Evolutionary conservation across 2,113 vertebrate genomes (phyloP).

Genomic region (Butorides virescens): DNA sequence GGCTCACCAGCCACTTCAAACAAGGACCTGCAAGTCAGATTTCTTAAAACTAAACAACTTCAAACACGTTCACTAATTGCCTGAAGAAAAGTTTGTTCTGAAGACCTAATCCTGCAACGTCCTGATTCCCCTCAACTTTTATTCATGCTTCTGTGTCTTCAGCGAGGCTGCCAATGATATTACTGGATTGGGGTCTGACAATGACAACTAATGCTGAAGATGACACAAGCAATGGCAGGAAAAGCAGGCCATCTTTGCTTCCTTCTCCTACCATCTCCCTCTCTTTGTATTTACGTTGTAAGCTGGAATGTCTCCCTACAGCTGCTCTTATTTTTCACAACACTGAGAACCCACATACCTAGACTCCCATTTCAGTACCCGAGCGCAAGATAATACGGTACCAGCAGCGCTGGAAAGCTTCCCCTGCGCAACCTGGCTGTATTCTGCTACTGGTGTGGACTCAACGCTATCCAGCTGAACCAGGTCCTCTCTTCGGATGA

Average conservation of each 20-base stretch:
- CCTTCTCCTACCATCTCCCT: neutral
- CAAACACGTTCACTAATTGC: neutral
- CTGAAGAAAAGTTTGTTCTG: neutral
- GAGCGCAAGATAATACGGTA: neutral
- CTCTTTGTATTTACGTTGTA: neutral
- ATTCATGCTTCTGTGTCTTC: neutral
- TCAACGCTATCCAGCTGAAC: neutral
- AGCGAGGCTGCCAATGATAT: neutral
- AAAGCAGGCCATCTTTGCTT: neutral
- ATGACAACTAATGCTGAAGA: neutral
- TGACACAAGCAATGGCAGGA: neutral
- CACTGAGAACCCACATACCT: neutral
- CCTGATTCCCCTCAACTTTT: neutral
- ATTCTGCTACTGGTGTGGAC: neutral
- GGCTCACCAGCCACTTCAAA: neutral
- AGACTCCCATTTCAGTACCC: neutral
- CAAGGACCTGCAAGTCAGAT: neutral
- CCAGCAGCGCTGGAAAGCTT: neutral
- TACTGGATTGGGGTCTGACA: neutral
- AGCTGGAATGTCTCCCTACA: neutral
- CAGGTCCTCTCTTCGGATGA: neutral
- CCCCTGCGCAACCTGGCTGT: neutral
- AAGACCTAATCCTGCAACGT: neutral
- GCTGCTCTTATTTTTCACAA: neutral
- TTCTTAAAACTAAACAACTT: neutral